Percentiles rank a stretch among this genome's conserved stretches.
Evolutionary conservation across 2,888 invertebrate species (phyloP).

Genomic region (Didymodactylos carnosus): DNA sequence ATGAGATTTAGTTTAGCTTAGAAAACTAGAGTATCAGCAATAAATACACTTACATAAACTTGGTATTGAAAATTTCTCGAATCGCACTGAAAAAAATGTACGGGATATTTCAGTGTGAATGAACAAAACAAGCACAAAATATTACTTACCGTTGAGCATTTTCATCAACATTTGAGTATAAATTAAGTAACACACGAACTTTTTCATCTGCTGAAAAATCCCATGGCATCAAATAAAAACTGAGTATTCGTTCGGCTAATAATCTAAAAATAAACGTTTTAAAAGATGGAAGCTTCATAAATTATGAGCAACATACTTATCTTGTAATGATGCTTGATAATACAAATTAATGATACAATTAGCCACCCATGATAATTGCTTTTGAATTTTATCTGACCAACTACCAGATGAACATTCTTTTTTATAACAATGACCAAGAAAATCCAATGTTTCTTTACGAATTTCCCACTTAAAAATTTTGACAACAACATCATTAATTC

Average conservation of each 20-base stretch:
- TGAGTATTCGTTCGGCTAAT: neutral
- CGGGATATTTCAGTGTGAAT: neutral
- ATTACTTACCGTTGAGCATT: neutral
- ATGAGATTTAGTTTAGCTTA: too few relatives aligned
- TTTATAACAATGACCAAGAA: neutral
- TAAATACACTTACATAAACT: neutral
- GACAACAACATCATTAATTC: too few relatives aligned
- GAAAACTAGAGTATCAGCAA: neutral
- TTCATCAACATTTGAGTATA: neutral
- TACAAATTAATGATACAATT: neutral
- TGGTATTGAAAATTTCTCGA: neutral
- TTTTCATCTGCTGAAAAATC: neutral
- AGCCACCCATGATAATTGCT: neutral
- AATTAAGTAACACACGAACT: neutral
- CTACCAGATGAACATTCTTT: neutral
- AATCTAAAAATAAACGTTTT: neutral
- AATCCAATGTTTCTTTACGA: neutral
- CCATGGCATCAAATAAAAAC: neutral
- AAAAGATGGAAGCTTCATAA: neutral
- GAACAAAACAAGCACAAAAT: neutral
- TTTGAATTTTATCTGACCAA: neutral
- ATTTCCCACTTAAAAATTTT: neutral
- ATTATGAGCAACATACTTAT: neutral
- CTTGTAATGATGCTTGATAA: neutral
- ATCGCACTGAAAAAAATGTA: neutral